These are phyloP conservation scores for Odocoileus virginianus DNA, from an alignment of 2,113 vertebrate species.

Conservation along the genomic window DNA sequence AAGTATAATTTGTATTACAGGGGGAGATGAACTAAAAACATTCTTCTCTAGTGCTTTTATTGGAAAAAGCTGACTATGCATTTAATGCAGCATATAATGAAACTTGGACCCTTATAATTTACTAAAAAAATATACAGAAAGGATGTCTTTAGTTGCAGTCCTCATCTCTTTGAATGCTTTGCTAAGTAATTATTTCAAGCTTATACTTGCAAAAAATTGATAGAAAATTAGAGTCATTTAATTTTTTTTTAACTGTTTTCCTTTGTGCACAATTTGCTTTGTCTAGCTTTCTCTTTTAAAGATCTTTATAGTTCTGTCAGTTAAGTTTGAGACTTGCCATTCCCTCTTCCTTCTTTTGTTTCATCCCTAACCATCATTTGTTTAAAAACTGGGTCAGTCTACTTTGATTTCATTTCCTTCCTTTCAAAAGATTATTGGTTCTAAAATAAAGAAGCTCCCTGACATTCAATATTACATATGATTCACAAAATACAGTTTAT, in stretches of 20 bases:
- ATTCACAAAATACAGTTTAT: neutral
- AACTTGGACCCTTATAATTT: slow-evolving; percentile 57
- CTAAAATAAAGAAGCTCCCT: slow-evolving; percentile 4
- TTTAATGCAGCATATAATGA: slow-evolving; percentile 43
- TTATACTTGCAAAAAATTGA: slow-evolving; percentile 49
- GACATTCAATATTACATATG: neutral
- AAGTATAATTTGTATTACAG: slow-evolving; percentile 35
- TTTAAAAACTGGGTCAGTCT: slow-evolving; percentile 53
- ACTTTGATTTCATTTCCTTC: slow-evolving; percentile 35
- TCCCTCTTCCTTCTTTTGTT: slow-evolving; percentile 9
- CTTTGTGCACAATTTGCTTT: slow-evolving; percentile 57
- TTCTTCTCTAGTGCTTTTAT: slow-evolving; percentile 12
- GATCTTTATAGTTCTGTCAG: slow-evolving; percentile 19
- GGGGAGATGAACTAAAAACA: neutral
- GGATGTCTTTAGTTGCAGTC: slow-evolving; percentile 34
- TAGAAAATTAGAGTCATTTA: slow-evolving; percentile 59
- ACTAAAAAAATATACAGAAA: slow-evolving; percentile 39
- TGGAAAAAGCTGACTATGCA: slow-evolving; percentile 48
- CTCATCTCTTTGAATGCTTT: slow-evolving; percentile 46
- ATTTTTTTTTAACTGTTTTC: slow-evolving; percentile 26
- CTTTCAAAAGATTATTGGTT: neutral
- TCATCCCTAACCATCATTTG: neutral
- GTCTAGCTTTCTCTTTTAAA: slow-evolving; percentile 42
- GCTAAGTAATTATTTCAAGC: slow-evolving; percentile 55
- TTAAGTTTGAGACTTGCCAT: slow-evolving; percentile 30